A percentile compares a stretch with the other conserved stretches of the same genome.
These are phyloP conservation scores for Pipistrellus kuhlii DNA, from an alignment of 2,797 vertebrate species.

Conservation along the genomic window DNA sequence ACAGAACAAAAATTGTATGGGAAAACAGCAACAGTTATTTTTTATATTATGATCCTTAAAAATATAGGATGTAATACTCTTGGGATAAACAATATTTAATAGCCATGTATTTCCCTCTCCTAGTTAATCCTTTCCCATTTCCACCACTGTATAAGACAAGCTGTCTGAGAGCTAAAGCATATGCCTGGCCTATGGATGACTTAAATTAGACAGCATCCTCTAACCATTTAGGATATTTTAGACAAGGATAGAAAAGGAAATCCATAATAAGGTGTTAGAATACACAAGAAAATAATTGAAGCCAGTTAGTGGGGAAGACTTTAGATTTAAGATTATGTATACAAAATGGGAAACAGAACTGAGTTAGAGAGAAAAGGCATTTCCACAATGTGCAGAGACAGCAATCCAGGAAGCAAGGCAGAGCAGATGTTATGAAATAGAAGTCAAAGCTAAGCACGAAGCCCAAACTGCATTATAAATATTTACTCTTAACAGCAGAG, in stretches of 20 bases:
- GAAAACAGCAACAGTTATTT: conserved; percentile 30
- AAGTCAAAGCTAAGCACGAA: conserved; percentile 9
- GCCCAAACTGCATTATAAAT: conserved; percentile 28
- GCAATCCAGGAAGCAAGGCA: not conserved
- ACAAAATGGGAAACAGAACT: conserved; percentile 15
- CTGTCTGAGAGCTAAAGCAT: not conserved
- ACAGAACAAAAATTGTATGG: not conserved
- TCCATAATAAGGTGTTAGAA: not conserved
- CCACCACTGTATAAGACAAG: not conserved
- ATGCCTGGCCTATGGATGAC: not conserved
- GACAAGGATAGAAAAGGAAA: not conserved
- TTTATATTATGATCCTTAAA: conserved; percentile 1
- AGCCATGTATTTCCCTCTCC: not conserved
- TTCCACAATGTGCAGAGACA: not conserved
- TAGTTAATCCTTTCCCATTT: not conserved
- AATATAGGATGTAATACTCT: not conserved
- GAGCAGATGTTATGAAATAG: not conserved
- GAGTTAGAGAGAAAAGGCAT: not conserved
- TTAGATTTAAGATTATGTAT: not conserved
- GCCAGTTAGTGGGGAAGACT: conserved; percentile 7
- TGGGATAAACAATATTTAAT: not conserved
- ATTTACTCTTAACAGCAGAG: not conserved
- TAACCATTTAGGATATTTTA: not conserved
- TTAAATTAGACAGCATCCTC: not conserved
- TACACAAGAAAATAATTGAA: conserved; percentile 41